Conservation (phyloP, 2,797 vertebrate species). For the Calcarius lapponicus region DNA sequence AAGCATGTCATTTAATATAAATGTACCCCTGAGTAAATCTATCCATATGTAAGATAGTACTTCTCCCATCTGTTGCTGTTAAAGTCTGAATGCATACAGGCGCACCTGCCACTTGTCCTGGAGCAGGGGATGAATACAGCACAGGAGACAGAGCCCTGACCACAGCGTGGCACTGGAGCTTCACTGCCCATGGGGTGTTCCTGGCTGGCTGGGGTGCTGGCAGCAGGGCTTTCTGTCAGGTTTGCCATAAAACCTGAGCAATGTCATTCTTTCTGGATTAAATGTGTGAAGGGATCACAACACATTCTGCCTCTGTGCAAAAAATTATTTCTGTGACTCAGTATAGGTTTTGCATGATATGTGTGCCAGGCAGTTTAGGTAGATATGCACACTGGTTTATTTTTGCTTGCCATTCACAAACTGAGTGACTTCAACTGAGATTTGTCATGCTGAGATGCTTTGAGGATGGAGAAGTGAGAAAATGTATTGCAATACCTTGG, state of each 20-base stretch:
- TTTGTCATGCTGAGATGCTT: not conserved
- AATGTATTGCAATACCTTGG: not conserved
- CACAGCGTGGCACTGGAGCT: accelerated
- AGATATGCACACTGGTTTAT: not conserved
- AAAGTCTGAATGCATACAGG: not conserved
- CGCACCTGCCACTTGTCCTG: not conserved
- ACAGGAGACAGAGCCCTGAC: accelerated
- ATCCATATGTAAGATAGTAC: not conserved
- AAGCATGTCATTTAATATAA: not conserved
- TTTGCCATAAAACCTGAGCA: not conserved
- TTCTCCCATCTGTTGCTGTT: not conserved
- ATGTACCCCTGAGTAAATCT: not conserved
- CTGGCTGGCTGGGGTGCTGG: not conserved
- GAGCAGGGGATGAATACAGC: accelerated
- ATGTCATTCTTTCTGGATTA: not conserved
- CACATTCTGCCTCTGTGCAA: not conserved
- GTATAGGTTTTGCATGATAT: not conserved
- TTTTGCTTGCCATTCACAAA: not conserved
- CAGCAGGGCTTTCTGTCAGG: not conserved
- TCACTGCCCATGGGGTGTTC: accelerated
- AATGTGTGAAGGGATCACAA: not conserved
- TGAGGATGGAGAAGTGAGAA: not conserved
- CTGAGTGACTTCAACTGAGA: not conserved
- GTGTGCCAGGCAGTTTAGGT: not conserved
- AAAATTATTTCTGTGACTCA: not conserved